Percentiles rank a stretch among this genome's conserved stretches.
Evolutionary conservation across 1,140 invertebrate genomes (phyloP).

Genomic region (Gonatopus flavifemur): DNA sequence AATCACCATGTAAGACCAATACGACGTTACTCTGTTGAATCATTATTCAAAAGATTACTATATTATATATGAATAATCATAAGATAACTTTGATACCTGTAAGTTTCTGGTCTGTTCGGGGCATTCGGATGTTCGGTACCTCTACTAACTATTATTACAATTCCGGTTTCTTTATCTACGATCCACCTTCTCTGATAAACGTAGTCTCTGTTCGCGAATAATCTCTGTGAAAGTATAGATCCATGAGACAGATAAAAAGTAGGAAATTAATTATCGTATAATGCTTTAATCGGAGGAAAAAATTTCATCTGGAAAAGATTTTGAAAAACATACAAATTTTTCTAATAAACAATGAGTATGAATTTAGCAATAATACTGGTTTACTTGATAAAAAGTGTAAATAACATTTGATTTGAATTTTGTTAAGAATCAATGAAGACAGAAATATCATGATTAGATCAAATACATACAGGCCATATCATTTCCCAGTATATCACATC

Average conservation of each 20-base stretch:
- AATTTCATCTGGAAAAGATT: background rate
- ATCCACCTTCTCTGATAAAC: slow-evolving; percentile 77
- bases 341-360: too few species aligned
- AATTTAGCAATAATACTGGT: background rate
- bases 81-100: slow-evolving; percentile 54
- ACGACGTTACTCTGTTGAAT: slow-evolving; percentile 67
- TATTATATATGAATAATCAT: background rate
- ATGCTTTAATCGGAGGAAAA: background rate
- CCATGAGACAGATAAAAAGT: slow-evolving; percentile 2
- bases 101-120: slow-evolving; percentile 61
- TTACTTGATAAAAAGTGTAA: too few species aligned
- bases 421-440: slow-evolving; percentile 2
- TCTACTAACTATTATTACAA: slow-evolving; percentile 66
- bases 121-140: slow-evolving; percentile 64
- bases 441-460: background rate
- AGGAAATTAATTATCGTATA: background rate
- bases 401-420: slow-evolving; percentile 3
- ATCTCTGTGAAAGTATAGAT: slow-evolving; percentile 59
- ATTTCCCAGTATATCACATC: slow-evolving; percentile 88
- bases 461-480: slow-evolving; percentile 73
- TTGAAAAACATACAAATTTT: slow-evolving; percentile 9
- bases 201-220: slow-evolving; percentile 86
- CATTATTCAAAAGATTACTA: slow-evolving; percentile 14
- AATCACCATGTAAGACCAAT: slow-evolving; percentile 87
- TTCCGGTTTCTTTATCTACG: slow-evolving; percentile 59